Evolutionary conservation across 2,888 invertebrate species (phyloP).

Genomic region (Hyposoter dolosus): DNA sequence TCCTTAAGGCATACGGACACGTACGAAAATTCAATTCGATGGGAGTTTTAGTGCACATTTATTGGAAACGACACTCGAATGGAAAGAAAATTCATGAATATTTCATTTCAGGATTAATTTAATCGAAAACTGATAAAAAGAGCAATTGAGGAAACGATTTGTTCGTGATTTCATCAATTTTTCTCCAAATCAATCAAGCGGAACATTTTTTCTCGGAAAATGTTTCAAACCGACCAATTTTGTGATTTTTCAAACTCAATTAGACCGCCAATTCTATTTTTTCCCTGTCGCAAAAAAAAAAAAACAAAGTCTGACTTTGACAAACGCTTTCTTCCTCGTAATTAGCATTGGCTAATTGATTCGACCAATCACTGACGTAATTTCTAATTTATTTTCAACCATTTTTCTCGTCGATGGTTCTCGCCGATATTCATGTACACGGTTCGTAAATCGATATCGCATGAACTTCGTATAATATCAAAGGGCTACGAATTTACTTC

Average conservation of each 20-base stretch:
- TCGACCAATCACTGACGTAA: not conserved
- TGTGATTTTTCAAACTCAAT: not conserved
- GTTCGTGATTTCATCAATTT: not conserved
- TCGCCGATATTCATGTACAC: not conserved
- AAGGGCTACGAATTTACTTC: constrained; percentile 17
- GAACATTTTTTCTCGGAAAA: not conserved
- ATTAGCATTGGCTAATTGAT: not conserved
- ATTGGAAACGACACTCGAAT: constrained; percentile 1
- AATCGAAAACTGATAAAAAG: not conserved
- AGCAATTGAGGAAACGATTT: not conserved
- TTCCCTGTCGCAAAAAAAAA: not conserved
- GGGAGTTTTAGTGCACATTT: not conserved
- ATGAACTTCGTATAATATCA: constrained; percentile 27
- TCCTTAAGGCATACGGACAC: not conserved
- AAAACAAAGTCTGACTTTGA: not conserved
- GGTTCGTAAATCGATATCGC: constrained; percentile 33
- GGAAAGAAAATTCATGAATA: not conserved
- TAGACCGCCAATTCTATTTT: too few species aligned
- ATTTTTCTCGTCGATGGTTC: not conserved
- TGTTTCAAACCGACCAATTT: not conserved
- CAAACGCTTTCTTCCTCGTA: not conserved
- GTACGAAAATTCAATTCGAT: constrained; percentile 22
- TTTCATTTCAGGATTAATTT: not conserved
- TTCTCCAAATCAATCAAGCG: not conserved
- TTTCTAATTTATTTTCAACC: constrained; percentile 8